Evolutionary conservation across 2,113 vertebrate genomes (phyloP).

Genomic region (Misgurnus mizolepis): DNA sequence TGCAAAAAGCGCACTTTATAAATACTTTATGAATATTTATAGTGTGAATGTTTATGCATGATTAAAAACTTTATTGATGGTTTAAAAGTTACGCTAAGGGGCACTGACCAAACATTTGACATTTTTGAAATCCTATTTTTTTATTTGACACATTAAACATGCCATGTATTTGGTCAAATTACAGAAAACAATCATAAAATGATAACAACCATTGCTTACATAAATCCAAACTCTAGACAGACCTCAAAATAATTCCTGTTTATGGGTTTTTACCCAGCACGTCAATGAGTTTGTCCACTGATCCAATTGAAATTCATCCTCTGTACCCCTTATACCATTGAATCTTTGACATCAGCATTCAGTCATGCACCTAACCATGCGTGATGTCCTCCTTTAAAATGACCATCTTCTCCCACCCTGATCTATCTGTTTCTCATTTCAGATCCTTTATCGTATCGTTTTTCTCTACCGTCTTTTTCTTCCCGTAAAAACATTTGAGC

Average conservation of each 20-base stretch:
- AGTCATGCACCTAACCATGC: constrained; percentile 31
- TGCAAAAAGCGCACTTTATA: too few species aligned
- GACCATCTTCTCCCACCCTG: neutral
- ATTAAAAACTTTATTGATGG: too few species aligned
- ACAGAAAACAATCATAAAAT: too few species aligned
- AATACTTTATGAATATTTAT: too few species aligned
- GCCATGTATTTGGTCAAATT: too few species aligned
- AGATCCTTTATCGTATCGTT: constrained; percentile 19
- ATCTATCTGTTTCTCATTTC: constrained; percentile 39
- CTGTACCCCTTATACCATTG: neutral
- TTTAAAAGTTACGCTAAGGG: too few species aligned
- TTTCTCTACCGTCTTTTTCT: constrained; percentile 19
- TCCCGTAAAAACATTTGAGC: constrained; percentile 15
- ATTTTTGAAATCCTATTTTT: too few species aligned
- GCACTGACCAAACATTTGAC: too few species aligned
- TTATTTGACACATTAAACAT: too few species aligned
- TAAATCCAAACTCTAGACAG: neutral
- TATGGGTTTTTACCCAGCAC: neutral
- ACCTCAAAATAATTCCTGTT: constrained; percentile 1
- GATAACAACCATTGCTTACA: neutral
- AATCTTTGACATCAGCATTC: constrained; percentile 20
- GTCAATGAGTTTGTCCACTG: constrained; percentile 13
- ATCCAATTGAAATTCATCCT: constrained; percentile 8
- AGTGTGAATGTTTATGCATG: too few species aligned
- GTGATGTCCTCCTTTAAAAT: constrained; percentile 9